Conservation (phyloP, 2,113 vertebrate species). For the Halichoeres trimaculatus region DNA sequence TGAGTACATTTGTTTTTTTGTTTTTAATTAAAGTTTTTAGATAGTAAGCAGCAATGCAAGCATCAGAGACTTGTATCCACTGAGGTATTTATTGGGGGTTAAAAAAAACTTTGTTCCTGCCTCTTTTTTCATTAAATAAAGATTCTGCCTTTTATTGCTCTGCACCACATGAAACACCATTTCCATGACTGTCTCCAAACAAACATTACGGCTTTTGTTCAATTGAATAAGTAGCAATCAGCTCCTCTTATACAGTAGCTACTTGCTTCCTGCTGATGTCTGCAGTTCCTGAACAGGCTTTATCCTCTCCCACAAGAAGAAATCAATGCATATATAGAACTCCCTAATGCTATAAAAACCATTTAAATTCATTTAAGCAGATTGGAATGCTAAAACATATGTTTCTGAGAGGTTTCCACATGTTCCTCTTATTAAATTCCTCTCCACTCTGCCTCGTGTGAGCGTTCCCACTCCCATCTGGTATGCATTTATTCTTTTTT, state of each 20-base stretch:
- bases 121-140: constrained; percentile 1
- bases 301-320: constrained; percentile 15
- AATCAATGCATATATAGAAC: constrained; percentile 46
- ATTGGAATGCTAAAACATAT: constrained; percentile 24
- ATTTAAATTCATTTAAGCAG: constrained; percentile 47
- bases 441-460: accelerated
- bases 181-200: neutral
- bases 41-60: neutral
- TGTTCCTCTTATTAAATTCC: constrained; percentile 16
- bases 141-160: constrained; percentile 2
- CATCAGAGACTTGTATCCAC: neutral
- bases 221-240: neutral
- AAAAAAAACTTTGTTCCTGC: neutral
- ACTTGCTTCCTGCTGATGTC: constrained; percentile 24
- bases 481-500: constrained; percentile 1
- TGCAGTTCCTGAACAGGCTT: constrained; percentile 28
- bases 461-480: neutral
- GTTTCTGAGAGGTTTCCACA: constrained; percentile 32
- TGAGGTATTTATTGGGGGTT: neutral
- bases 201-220: neutral
- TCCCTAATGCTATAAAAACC: constrained; percentile 35
- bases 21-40: neutral
- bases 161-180: neutral
- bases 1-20: neutral
- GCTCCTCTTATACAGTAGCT: neutral